These are phyloP conservation scores for Caenorhabditis sp. DNA, from an alignment of 2,888 invertebrate species.

Conservation along the genomic window DNA sequence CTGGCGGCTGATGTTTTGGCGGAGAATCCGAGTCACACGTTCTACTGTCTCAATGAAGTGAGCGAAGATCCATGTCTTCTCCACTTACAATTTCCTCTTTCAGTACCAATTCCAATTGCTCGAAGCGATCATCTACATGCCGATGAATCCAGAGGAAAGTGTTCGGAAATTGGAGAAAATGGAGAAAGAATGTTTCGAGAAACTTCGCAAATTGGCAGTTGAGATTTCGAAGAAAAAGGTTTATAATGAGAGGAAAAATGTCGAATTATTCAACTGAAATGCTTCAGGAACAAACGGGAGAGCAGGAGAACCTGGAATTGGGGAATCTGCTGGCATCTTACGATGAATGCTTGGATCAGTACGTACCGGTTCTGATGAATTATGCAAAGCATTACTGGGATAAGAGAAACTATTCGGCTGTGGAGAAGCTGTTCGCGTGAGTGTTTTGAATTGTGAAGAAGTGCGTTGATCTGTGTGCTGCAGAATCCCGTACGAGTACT, in stretches of 20 bases:
- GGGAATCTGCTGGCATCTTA: constrained; percentile 92
- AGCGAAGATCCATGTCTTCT: not conserved
- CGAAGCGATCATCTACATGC: constrained; percentile 96
- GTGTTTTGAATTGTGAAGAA: not conserved
- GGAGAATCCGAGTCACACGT: constrained; percentile 96
- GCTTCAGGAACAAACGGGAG: constrained; percentile 8
- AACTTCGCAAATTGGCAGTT: constrained; percentile 36
- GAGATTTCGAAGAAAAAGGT: constrained; percentile 53
- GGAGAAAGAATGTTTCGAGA: constrained; percentile 50
- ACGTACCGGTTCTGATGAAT: constrained; percentile 98
- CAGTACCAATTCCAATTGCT: constrained; percentile 88
- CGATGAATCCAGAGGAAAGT: constrained; percentile 96
- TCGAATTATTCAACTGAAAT: too few relatives aligned
- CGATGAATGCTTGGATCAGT: constrained; percentile 91
- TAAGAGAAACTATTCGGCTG: constrained; percentile 94
- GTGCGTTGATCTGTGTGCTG: constrained; percentile 58
- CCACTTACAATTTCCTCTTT: constrained; percentile 18
- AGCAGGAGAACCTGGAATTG: constrained; percentile 75
- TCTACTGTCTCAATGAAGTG: constrained; percentile 86
- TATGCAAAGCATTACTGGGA: constrained; percentile 99
- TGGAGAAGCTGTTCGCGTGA: constrained; percentile 84
- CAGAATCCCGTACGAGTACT: constrained; percentile 88
- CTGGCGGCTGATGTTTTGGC: constrained; percentile 97
- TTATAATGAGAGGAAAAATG: not conserved
- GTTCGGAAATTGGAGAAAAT: constrained; percentile 95